These are phyloP conservation scores for Sisyra nigra DNA, from an alignment of 2,888 invertebrate genomes.

Conservation along the genomic window DNA sequence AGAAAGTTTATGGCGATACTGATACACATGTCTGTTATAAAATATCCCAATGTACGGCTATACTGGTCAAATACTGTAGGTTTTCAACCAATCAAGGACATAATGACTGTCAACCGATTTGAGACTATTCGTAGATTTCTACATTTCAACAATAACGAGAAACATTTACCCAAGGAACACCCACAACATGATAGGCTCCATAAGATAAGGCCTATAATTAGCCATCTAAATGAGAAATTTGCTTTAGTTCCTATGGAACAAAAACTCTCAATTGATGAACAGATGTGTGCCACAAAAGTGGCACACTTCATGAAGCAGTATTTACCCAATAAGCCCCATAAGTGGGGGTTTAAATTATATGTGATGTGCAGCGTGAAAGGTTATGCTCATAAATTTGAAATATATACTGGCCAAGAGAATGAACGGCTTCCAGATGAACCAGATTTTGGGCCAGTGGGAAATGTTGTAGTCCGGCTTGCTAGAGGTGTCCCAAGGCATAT, in stretches of 20 bases:
- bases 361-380: conserved; percentile 15
- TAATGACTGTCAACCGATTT: neutral
- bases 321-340: conserved; percentile 18
- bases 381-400: conserved; percentile 17
- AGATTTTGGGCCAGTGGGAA: conserved; percentile 16
- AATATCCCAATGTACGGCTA: neutral
- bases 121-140: conserved; percentile 13
- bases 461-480: conserved; percentile 17
- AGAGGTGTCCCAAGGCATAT: conserved; percentile 11
- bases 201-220: conserved; percentile 13
- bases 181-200: conserved; percentile 12
- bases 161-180: conserved; percentile 9
- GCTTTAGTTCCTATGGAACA: conserved; percentile 17
- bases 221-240: conserved; percentile 17
- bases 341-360: conserved; percentile 19
- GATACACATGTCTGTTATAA: neutral
- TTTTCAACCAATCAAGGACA: neutral
- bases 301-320: conserved; percentile 18
- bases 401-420: conserved; percentile 11
- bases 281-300: conserved; percentile 19
- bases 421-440: conserved; percentile 14
- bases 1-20: neutral
- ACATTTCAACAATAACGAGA: conserved; percentile 18
- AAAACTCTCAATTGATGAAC: conserved; percentile 18
- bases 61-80: neutral